phyloP scores from a whole-genome alignment of 1,140 invertebrate species.

The Trissolcus basalis region DNA sequence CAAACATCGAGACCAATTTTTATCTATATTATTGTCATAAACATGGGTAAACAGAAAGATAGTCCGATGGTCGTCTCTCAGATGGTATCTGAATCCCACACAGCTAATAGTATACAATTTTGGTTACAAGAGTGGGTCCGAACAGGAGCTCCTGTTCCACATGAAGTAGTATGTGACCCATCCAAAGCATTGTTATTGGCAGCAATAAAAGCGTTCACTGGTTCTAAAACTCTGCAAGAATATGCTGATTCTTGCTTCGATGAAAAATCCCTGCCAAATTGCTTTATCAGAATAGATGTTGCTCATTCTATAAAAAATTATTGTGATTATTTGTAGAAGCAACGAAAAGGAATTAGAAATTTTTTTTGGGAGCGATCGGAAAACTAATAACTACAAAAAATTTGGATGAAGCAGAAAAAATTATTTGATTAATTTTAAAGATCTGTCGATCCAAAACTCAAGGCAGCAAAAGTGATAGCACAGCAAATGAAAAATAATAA shows the following conservation, averaged over 20 bases:
- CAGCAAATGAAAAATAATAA: too few relatives aligned
- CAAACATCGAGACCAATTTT: neutral
- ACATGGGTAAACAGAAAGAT: neutral
- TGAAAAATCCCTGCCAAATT: neutral
- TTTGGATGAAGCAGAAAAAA: conserved; percentile 13
- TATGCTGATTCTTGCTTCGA: conserved; percentile 28
- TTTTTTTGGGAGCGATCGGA: conserved; percentile 16
- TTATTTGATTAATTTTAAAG: conserved; percentile 17
- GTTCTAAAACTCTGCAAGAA: conserved; percentile 18
- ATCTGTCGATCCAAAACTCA: conserved; percentile 1
- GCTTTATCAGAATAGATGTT: conserved; percentile 27
- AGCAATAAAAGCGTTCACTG: conserved; percentile 12
- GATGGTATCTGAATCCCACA: conserved; percentile 36
- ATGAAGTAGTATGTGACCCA: conserved; percentile 28
- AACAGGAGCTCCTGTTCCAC: conserved; percentile 23
- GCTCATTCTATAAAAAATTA: conserved; percentile 33
- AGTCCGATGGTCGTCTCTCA: conserved; percentile 29
- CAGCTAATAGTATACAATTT: conserved; percentile 27
- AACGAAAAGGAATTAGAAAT: conserved; percentile 5
- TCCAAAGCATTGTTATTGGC: conserved; percentile 31
- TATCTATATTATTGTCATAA: conserved; percentile 25
- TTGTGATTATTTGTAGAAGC: conserved; percentile 13
- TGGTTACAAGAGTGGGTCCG: conserved; percentile 35
- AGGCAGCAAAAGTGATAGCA: too few relatives aligned
- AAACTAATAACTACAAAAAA: conserved; percentile 3